Evolutionary conservation across 37 sponge, comb jelly and placozoan genomes (phyloP), one percentile per base, ranked within the genome.

Genomic region (Theonella swinhoei): DNA sequence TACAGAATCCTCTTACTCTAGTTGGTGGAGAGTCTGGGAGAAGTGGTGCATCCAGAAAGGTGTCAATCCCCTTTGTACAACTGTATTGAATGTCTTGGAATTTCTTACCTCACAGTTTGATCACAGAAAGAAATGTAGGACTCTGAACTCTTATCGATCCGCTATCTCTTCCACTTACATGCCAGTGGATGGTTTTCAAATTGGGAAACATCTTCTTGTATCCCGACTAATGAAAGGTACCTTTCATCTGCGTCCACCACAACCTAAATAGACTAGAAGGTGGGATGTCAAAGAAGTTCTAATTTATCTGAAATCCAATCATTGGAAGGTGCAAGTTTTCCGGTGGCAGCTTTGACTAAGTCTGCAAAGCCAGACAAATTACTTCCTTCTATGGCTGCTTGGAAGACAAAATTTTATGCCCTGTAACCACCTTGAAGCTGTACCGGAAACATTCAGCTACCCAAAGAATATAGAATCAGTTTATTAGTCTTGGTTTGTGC

Each of bases 1-100:
- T 17, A 39, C 80, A 64, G 42, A 79, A n/a, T 22, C 67, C 36
- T 29, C 68, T 34, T 79, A 79, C 43, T 64, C 67, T 26, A 5
- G 32, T 60, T 23, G 28, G 22, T n/a, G n/a, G n/a, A n/a, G n/a
- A n/a, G n/a, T n/a, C n/a, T n/a, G n/a, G n/a, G n/a, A n/a, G n/a
- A n/a, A n/a, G n/a, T n/a, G n/a, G n/a, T n/a, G n/a, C n/a, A n/a
- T n/a, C n/a, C n/a, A n/a, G n/a, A n/a, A n/a, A 17, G 4, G 20
- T 3, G 2, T 28, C 33, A 30, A 69, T 69, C 34, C 34, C 3
- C 31, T 1, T 73, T 41, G 24, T 39, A 43, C 4, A 22, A 23
- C 74, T 66, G 8, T 66, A 66, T 24, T 26, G 26, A 23, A 66
- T 9, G 67, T 66, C 8, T n/a, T 66, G 25, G 26, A 66, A 23